phyloP scores from a whole-genome alignment of 1,140 invertebrate species.

The Zaprionus kolodkinae region DNA sequence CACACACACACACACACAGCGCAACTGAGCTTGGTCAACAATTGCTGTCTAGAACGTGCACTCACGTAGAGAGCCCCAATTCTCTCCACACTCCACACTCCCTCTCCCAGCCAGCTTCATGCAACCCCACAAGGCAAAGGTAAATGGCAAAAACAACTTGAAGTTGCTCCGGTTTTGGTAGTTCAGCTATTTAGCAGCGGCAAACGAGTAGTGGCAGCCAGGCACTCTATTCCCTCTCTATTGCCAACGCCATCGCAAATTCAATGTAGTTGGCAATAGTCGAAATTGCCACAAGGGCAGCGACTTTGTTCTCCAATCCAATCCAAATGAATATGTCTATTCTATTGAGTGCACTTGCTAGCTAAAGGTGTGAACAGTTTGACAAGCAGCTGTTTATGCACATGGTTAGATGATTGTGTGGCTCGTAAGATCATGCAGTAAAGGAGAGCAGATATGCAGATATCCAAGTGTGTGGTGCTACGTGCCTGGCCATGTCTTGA shows the following conservation, averaged over 20 bases:
- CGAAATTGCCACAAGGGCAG: slow-evolving; percentile 1
- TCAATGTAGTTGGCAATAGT: slow-evolving; percentile 9
- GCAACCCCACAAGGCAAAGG: slow-evolving; percentile 15
- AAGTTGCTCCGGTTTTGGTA: slow-evolving; percentile 28
- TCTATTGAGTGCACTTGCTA: neutral
- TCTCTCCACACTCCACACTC: slow-evolving; percentile 13
- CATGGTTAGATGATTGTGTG: neutral
- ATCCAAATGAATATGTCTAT: slow-evolving; percentile 2
- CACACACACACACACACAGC: slow-evolving; percentile 14
- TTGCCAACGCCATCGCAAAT: neutral
- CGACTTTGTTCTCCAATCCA: neutral
- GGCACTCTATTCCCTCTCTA: too few relatives aligned
- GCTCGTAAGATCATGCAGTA: neutral
- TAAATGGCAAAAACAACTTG: slow-evolving; percentile 39
- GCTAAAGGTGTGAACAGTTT: neutral
- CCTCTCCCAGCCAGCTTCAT: neutral
- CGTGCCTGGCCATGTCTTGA: neutral
- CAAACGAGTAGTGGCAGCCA: too few relatives aligned
- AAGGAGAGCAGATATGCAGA: neutral
- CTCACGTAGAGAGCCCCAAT: slow-evolving; percentile 50
- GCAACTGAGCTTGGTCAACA: slow-evolving; percentile 61
- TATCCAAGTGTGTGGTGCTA: neutral
- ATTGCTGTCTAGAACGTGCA: slow-evolving; percentile 56
- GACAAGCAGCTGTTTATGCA: slow-evolving; percentile 1
- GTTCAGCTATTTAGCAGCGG: slow-evolving; percentile 34